Conservation (phyloP, 2,888 invertebrate genomes). For the Apamea anceps region DNA sequence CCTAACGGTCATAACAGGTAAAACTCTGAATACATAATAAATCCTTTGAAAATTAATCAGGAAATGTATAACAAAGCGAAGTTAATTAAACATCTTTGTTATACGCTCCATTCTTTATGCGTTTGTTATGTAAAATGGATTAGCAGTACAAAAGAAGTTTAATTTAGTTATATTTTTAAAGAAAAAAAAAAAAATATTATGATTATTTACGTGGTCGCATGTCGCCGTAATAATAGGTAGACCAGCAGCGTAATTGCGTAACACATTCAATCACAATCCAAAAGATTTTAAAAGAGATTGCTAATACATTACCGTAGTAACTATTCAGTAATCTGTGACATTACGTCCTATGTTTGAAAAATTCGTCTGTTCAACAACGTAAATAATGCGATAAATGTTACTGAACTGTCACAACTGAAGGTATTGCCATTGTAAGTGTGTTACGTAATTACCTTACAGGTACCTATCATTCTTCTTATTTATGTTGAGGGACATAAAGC, state of each 20-base stretch:
- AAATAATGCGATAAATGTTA: background rate
- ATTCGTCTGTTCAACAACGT: too few species aligned
- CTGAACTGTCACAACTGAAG: background rate
- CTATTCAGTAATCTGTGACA: too few species aligned
- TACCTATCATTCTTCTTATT: background rate
- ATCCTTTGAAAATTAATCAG: constrained; percentile 11
- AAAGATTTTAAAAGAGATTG: background rate
- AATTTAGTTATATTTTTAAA: too few species aligned
- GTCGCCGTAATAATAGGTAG: background rate
- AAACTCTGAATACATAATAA: constrained; percentile 13
- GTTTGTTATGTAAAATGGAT: constrained; percentile 54
- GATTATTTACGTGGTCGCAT: too few species aligned
- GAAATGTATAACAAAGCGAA: constrained; percentile 31
- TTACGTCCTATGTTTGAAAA: background rate
- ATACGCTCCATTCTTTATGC: constrained; percentile 40
- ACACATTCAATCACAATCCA: background rate
- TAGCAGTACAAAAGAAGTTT: constrained; percentile 13
- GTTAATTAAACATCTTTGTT: constrained; percentile 41
- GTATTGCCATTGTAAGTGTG: background rate
- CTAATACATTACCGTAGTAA: too few species aligned
- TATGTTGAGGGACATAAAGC: background rate
- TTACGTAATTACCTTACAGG: background rate
- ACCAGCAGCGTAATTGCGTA: background rate
- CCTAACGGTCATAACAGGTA: too few species aligned
- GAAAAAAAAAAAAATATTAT: background rate